A percentile compares a stretch with the other conserved stretches of the same genome.
These are phyloP conservation scores for Bicyclus anynana DNA, from an alignment of 1,140 invertebrate species.

Conservation along the genomic window DNA sequence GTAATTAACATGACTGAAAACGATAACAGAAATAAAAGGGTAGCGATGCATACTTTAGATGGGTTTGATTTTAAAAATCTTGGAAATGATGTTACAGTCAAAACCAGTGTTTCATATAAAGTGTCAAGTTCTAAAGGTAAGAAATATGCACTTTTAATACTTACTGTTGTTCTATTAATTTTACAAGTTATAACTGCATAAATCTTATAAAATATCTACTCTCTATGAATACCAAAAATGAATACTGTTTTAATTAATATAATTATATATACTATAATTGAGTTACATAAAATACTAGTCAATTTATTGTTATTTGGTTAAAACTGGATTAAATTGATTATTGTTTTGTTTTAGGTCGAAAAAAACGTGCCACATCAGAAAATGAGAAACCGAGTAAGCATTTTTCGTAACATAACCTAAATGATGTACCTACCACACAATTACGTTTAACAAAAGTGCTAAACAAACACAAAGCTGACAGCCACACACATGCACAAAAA, in stretches of 20 bases:
- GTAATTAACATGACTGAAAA: conserved; percentile 44
- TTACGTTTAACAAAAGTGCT: conserved; percentile 40
- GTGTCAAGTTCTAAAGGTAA: conserved; percentile 79
- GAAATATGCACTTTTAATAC: background rate
- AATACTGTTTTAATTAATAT: too few species aligned
- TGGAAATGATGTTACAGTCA: conserved; percentile 80
- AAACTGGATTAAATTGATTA: background rate
- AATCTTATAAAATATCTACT: too few species aligned
- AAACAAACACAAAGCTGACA: conserved; percentile 26
- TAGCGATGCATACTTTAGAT: conserved; percentile 71
- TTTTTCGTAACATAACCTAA: background rate
- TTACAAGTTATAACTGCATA: too few species aligned
- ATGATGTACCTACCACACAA: conserved; percentile 26
- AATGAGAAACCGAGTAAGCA: conserved; percentile 39
- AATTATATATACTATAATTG: too few species aligned
- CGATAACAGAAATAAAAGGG: conserved; percentile 74
- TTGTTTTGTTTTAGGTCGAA: conserved; percentile 37
- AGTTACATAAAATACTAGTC: too few species aligned
- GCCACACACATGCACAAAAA: conserved; percentile 12
- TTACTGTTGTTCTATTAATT: too few species aligned
- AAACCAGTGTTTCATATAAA: conserved; percentile 85
- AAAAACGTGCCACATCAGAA: conserved; percentile 36
- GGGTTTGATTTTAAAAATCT: conserved; percentile 69
- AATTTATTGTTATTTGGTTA: background rate
- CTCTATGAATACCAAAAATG: too few species aligned